Conservation (phyloP, 1,140 invertebrate genomes). For the Theocolax elegans region DNA sequence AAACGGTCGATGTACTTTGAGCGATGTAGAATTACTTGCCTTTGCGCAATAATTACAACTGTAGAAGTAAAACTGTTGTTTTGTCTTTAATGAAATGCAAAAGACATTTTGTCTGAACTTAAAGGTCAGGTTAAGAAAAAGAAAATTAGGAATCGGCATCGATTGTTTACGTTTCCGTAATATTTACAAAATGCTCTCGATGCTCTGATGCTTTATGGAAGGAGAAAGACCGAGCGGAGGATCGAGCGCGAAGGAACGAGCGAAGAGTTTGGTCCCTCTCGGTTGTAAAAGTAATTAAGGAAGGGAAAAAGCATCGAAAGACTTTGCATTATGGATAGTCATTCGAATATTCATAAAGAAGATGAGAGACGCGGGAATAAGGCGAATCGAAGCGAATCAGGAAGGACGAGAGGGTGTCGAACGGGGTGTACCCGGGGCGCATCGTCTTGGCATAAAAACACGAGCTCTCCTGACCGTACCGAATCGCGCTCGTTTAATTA, state of each 20-base stretch:
- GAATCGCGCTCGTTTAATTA: constrained; percentile 46
- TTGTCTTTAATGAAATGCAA: no score
- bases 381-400: neutral
- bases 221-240: no score
- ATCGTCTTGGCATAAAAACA: constrained; percentile 28
- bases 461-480: constrained; percentile 8
- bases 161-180: no score
- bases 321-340: constrained; percentile 41
- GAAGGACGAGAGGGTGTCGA: neutral
- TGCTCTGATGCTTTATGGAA: no score
- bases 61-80: no score
- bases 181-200: neutral
- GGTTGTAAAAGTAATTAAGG: constrained; percentile 36
- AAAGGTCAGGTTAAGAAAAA: no score
- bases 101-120: no score
- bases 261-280: neutral
- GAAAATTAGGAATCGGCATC: no score
- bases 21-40: no score
- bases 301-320: constrained; percentile 22
- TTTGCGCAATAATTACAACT: no score
- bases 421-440: neutral
- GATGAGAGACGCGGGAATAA: constrained; percentile 7
- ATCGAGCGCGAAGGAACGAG: neutral
- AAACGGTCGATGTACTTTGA: no score
- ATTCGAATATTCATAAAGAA: constrained; percentile 43